Percentiles rank a stretch among this genome's conserved stretches.
These are phyloP conservation scores for Nyctalus aviator DNA, from an alignment of 2,797 vertebrate species.

Conservation along the genomic window DNA sequence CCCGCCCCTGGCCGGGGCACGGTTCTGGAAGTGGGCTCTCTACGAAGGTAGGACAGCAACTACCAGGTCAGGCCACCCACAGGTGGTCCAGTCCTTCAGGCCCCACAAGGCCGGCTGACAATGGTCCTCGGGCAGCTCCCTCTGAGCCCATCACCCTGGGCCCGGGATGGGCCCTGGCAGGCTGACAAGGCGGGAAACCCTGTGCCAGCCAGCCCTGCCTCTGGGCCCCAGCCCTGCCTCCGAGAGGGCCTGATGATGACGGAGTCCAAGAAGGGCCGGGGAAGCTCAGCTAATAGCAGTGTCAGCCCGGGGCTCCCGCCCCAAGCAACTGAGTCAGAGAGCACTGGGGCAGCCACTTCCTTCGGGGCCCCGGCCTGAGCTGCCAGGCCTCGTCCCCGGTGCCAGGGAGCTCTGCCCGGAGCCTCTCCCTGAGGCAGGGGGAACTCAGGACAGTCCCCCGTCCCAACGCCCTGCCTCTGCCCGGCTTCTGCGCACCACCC, in stretches of 20 bases:
- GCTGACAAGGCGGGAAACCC: background rate
- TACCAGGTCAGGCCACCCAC: background rate
- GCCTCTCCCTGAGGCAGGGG: background rate
- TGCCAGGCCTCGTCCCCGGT: background rate
- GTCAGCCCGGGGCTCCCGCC: background rate
- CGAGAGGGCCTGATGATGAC: background rate
- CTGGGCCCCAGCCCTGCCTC: background rate
- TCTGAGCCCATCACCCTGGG: background rate
- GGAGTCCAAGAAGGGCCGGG: background rate
- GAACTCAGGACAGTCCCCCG: background rate
- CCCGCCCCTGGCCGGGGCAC: background rate
- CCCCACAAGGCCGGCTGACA: background rate
- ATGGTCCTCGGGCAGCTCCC: background rate
- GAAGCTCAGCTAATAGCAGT: background rate
- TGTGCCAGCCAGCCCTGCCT: background rate
- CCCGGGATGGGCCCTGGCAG: background rate
- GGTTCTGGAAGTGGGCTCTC: background rate
- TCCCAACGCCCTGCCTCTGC: background rate
- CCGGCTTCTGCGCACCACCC: background rate
- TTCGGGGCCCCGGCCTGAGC: background rate
- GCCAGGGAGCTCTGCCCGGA: background rate
- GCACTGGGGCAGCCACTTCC: background rate
- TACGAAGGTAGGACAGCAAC: background rate
- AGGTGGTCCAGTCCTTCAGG: background rate
- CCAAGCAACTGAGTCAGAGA: conserved; percentile 55